These are phyloP conservation scores for Hirtodrosophila alboralis DNA, from an alignment of 2,888 invertebrate genomes.

Conservation along the genomic window DNA sequence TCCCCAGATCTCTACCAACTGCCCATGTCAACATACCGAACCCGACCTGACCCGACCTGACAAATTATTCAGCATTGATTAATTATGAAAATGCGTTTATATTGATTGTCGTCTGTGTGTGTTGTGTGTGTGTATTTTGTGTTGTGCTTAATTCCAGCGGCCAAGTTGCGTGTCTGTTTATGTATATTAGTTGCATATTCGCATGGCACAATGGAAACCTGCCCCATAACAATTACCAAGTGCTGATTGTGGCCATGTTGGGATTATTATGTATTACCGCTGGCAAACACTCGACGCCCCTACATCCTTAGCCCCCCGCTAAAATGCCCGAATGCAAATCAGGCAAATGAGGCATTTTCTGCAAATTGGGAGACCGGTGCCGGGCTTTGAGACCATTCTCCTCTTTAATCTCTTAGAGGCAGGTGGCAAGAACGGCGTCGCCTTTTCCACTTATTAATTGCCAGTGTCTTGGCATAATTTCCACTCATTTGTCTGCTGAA, in stretches of 20 bases:
- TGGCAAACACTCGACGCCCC: conserved; percentile 53
- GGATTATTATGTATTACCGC: conserved; percentile 69
- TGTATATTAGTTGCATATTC: conserved; percentile 63
- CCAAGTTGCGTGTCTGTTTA: conserved; percentile 64
- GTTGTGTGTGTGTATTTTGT: conserved; percentile 9
- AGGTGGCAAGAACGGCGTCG: conserved; percentile 47
- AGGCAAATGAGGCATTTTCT: conserved; percentile 32
- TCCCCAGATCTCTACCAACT: neutral
- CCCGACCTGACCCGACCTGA: conserved; percentile 45
- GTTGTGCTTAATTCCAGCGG: conserved; percentile 39
- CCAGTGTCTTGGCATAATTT: conserved; percentile 80
- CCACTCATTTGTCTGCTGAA: conserved; percentile 76
- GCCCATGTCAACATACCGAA: conserved; percentile 34
- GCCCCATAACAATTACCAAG: conserved; percentile 64
- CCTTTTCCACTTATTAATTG: conserved; percentile 75
- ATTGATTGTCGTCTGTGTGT: conserved; percentile 61
- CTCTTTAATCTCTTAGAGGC: conserved; percentile 46
- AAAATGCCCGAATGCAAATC: conserved; percentile 54
- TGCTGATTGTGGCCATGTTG: conserved; percentile 46
- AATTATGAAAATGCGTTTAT: conserved; percentile 80
- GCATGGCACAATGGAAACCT: conserved; percentile 15
- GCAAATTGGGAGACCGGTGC: neutral
- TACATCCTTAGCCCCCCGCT: neutral
- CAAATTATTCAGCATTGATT: conserved; percentile 80
- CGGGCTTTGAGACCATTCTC: conserved; percentile 21